Conservation (phyloP, 2,888 invertebrate genomes). For the Antheraea assamensis region DNA sequence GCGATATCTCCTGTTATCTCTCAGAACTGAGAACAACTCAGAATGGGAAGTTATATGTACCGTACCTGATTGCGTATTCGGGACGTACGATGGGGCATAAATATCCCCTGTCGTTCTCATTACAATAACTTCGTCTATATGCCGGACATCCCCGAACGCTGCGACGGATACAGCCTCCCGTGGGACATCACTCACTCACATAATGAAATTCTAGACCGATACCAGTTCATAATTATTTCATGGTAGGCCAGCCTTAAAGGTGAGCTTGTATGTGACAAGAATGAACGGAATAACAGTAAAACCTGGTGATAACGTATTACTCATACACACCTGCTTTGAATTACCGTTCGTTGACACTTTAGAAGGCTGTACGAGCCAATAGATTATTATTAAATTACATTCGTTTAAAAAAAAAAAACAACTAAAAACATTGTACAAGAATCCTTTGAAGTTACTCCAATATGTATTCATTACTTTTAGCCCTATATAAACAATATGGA, state of each 20-base stretch:
- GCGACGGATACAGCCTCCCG: constrained; percentile 64
- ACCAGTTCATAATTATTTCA: constrained; percentile 58
- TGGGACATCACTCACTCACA: constrained; percentile 69
- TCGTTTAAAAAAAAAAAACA: not conserved
- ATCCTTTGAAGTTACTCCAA: not conserved
- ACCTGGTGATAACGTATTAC: not conserved
- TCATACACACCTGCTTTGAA: constrained; percentile 6
- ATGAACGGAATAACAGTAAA: constrained; percentile 17
- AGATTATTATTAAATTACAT: not conserved
- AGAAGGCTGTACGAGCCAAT: not conserved
- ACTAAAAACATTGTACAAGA: not conserved
- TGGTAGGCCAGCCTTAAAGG: constrained; percentile 26
- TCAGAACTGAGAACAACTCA: not conserved
- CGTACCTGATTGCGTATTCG: constrained; percentile 70
- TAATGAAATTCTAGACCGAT: constrained; percentile 74
- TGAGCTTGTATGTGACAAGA: constrained; percentile 12
- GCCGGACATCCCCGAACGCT: constrained; percentile 63
- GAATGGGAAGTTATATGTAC: constrained; percentile 23
- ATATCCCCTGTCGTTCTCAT: constrained; percentile 78
- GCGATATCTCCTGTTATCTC: not conserved
- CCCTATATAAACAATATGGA: not conserved
- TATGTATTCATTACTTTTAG: not conserved
- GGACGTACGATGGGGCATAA: constrained; percentile 74
- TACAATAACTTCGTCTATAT: constrained; percentile 72
- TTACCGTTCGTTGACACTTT: not conserved